Evolutionary conservation across 2,113 vertebrate genomes (phyloP), one percentile per base, ranked within the genome.

Genomic region (Colius striatus): DNA sequence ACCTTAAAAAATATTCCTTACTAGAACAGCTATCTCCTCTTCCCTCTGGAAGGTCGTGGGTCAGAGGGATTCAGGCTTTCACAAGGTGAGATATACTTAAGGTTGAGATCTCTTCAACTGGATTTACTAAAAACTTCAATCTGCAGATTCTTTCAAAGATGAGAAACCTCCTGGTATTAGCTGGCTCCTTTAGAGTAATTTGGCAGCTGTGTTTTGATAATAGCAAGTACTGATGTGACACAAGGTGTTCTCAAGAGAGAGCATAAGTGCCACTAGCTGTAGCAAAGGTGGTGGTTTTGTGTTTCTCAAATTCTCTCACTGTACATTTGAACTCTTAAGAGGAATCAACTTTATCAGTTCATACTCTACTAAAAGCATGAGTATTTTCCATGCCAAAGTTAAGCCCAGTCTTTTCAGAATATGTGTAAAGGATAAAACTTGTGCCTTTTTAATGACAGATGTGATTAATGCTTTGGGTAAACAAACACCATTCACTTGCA

Each of bases 211-310:
- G 32, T 72, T 71, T 68, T 66, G 63, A 13, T 86, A 45, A 30
- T 60, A 13, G 16, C n/a, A 41, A 11, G 4, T 32, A 47, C 38
- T n/a, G n/a, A 15, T 43, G 34, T 72, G 55, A 41, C 8, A 53
- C 25, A 63, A 41, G 10, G 3, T 36, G 18, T 77, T 91, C 58
- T 63, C 1, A 4, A 50, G 47, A 3, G 48, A 34, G 29, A 51
- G 13, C 3, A 0, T 29, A 60, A 74, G 23, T 70, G 58, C 25
- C 30, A 45, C 36, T 27, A 51, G 43, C 38, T 2, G 0, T 38
- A 87, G 48, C 11, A 80, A 9, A 84, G 17, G 11, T 80, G 12
- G 29, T 63, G 43, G 9, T 5, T 89, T 65, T 66, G 10, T 29
- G 23, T 47, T 5, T 76, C 17, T 45, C 4, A 54, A 9, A n/a